Conservation (phyloP, 2,113 vertebrate genomes). For the Callipepla californica region DNA sequence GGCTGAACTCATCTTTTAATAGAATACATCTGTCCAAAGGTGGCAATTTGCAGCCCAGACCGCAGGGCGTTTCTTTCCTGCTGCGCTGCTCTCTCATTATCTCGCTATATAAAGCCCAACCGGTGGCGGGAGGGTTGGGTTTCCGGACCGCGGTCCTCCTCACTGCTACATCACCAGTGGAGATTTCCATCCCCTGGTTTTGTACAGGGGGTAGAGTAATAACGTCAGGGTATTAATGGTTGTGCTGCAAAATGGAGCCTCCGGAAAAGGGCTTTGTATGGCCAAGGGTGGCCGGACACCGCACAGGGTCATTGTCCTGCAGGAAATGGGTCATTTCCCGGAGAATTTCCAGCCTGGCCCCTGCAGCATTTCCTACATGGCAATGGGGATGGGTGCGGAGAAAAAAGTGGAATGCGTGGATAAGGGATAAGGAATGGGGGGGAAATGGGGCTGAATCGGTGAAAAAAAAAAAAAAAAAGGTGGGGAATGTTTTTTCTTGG, state of each 20-base stretch:
- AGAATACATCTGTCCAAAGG: slow-evolving; percentile 13
- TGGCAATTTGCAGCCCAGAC: slow-evolving; percentile 8
- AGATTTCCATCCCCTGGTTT: neutral
- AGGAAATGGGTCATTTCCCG: slow-evolving; percentile 70
- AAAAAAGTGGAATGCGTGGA: neutral
- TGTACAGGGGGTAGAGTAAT: neutral
- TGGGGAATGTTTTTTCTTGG: neutral
- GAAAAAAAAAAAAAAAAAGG: neutral
- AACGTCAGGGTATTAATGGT: neutral
- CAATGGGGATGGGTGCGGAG: neutral
- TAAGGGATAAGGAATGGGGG: neutral
- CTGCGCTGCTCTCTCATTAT: slow-evolving; percentile 57
- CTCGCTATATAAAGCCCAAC: slow-evolving; percentile 37
- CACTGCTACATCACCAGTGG: accelerated
- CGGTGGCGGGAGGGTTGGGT: neutral
- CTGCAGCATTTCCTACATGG: neutral
- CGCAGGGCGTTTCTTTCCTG: slow-evolving; percentile 59
- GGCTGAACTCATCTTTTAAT: slow-evolving; percentile 39
- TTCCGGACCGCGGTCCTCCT: slow-evolving; percentile 52
- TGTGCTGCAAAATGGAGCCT: neutral
- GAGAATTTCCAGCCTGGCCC: slow-evolving; percentile 22
- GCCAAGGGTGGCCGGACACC: neutral
- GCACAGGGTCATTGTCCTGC: slow-evolving; percentile 37
- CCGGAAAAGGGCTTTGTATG: slow-evolving; percentile 23
- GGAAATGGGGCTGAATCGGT: neutral